Conservation (phyloP, 2,888 invertebrate genomes). For the Limnephilus lunatus region DNA sequence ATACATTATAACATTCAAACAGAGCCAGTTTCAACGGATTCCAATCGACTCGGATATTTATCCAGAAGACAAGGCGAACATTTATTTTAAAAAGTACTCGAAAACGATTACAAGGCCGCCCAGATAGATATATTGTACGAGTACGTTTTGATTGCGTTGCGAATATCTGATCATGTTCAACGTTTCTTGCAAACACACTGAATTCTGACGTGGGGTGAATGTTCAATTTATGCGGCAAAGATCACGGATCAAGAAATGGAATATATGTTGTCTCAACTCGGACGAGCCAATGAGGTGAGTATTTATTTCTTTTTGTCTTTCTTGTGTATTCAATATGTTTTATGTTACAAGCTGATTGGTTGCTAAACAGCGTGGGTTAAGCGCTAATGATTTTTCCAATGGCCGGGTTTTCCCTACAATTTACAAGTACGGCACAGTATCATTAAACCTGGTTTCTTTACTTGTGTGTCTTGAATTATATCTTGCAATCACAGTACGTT, state of each 20-base stretch:
- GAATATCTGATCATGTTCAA: slow-evolving; percentile 51
- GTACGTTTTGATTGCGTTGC: slow-evolving; percentile 45
- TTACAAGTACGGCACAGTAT: not conserved
- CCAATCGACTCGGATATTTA: slow-evolving; percentile 34
- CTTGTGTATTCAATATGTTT: slow-evolving; percentile 17
- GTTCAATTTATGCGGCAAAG: slow-evolving; percentile 56
- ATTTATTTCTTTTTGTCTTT: slow-evolving; percentile 2
- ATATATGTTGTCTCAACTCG: slow-evolving; percentile 48
- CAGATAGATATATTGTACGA: slow-evolving; percentile 50
- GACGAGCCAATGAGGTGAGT: slow-evolving; percentile 41
- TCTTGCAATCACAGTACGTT: not conserved
- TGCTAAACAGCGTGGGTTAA: slow-evolving; percentile 7
- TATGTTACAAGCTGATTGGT: not conserved
- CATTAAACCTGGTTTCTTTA: not conserved
- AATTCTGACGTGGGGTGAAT: slow-evolving; percentile 58
- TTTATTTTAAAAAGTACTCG: slow-evolving; percentile 52
- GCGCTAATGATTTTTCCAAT: not conserved
- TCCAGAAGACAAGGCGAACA: slow-evolving; percentile 38
- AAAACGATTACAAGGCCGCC: slow-evolving; percentile 57
- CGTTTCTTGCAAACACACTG: slow-evolving; percentile 48
- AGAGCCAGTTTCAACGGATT: slow-evolving; percentile 31
- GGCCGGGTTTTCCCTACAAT: slow-evolving; percentile 3
- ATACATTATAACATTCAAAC: not conserved
- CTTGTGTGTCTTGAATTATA: not conserved
- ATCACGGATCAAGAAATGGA: slow-evolving; percentile 55